Conservation (phyloP, 2,888 invertebrate genomes). For the Noctua pronuba region DNA sequence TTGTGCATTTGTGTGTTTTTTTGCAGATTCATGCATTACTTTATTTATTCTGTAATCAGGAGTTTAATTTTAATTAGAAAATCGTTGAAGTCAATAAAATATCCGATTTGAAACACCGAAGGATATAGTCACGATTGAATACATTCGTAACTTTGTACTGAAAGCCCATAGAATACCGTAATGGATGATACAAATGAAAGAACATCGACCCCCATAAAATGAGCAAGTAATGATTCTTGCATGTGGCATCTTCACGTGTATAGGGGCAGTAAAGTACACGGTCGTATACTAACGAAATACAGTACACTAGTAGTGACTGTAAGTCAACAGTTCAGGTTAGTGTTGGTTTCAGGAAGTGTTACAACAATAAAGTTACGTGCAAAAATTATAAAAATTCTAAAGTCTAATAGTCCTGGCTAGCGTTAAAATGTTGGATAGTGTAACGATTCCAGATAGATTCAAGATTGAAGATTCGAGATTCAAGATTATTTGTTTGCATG, state of each 20-base stretch:
- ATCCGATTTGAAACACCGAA: neutral
- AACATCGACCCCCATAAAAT: conserved; percentile 9
- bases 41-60: neutral
- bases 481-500: too few species aligned
- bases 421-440: neutral
- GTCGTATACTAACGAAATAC: neutral
- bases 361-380: neutral
- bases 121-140: neutral
- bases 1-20: neutral
- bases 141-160: neutral
- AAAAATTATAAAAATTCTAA: neutral
- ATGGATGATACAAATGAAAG: neutral
- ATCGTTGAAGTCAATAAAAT: neutral
- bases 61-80: neutral
- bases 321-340: too few species aligned
- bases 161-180: neutral
- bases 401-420: neutral
- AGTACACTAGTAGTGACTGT: neutral
- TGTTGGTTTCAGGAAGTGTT: neutral
- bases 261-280: neutral
- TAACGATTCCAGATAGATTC: neutral
- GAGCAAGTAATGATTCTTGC: neutral
- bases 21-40: neutral
- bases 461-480: too few species aligned
- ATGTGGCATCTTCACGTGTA: neutral